These are phyloP conservation scores for Stegana nigrithorax DNA, from an alignment of 2,888 invertebrate species.

Conservation along the genomic window DNA sequence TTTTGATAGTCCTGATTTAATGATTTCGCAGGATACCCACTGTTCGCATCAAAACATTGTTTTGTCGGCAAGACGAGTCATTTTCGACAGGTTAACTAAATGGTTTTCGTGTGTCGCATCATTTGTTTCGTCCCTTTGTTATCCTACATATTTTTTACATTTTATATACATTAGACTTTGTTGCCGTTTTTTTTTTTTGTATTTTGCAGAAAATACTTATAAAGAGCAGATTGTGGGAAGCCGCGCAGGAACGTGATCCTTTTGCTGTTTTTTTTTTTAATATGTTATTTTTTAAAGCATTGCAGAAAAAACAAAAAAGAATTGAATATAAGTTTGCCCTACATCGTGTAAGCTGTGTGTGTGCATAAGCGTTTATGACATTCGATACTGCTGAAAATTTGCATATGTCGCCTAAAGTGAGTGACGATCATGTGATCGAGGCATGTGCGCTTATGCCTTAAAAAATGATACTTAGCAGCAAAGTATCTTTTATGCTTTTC, in stretches of 20 bases:
- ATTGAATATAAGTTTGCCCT: background rate
- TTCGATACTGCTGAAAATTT: background rate
- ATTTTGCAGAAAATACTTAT: conserved; percentile 28
- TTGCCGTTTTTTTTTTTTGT: background rate
- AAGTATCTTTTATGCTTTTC: background rate
- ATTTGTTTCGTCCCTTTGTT: background rate
- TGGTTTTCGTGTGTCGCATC: conserved; percentile 52
- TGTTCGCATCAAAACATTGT: conserved; percentile 55
- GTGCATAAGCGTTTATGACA: background rate
- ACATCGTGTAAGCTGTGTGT: background rate
- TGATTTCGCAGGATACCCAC: conserved; percentile 47
- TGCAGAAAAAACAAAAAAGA: background rate
- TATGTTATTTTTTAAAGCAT: too few species aligned
- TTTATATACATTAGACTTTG: background rate
- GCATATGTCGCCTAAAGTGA: too few species aligned
- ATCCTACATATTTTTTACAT: too few species aligned
- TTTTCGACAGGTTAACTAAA: conserved; percentile 46
- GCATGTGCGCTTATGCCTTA: background rate
- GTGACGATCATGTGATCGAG: too few species aligned
- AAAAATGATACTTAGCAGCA: background rate
- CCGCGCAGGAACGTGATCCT: conserved; percentile 36
- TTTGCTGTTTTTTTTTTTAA: background rate
- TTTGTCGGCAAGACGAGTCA: background rate
- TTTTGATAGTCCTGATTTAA: conserved; percentile 26
- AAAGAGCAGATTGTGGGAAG: conserved; percentile 42